A percentile compares a stretch with the other conserved stretches of the same genome.
Conservation (phyloP, 2,797 vertebrate genomes). For the Cryptoblepharus egeriae region DNA sequence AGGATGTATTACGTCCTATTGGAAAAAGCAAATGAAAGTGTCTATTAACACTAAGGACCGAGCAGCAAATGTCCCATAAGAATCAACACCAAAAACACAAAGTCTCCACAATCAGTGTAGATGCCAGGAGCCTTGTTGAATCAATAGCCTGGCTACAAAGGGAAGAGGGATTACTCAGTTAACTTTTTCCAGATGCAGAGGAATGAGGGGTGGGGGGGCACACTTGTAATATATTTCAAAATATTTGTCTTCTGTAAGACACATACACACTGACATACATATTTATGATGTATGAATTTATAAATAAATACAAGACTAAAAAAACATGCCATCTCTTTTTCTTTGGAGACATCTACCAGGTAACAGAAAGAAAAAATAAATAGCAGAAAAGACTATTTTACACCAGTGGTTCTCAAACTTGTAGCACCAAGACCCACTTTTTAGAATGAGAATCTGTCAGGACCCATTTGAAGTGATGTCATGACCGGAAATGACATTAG, state of each 20-base stretch:
- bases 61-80: not conserved
- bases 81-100: not conserved
- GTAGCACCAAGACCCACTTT: no score
- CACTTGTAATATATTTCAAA: no score
- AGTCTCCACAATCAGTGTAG: not conserved
- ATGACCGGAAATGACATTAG: no score
- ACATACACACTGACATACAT: not conserved
- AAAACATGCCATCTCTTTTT: not conserved
- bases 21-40: not conserved
- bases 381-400: conserved; percentile 32
- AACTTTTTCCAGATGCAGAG: not conserved
- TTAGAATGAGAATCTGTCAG: no score
- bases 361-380: not conserved
- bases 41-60: not conserved
- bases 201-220: not conserved
- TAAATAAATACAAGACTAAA: not conserved
- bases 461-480: no score
- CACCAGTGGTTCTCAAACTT: no score
- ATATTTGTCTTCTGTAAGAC: not conserved
- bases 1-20: not conserved
- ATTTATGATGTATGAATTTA: not conserved
- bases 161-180: not conserved
- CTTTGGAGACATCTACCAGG: not conserved
- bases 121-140: not conserved
- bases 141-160: not conserved